phyloP scores from a whole-genome alignment of 2,888 invertebrate species.

The Malacosoma neustria region DNA sequence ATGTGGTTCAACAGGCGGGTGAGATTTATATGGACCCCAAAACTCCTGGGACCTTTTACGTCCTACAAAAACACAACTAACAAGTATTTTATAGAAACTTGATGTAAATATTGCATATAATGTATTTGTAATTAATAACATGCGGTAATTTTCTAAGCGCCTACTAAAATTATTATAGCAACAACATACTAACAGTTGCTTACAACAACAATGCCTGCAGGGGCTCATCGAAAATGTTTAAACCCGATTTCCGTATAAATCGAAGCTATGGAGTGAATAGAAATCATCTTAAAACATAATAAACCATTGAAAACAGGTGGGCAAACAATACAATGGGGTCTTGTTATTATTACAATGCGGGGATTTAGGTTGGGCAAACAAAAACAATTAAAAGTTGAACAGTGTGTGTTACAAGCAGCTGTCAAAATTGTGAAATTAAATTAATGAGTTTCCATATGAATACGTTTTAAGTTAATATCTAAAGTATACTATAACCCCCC shows the following conservation, averaged over 20 bases:
- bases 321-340: not conserved
- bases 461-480: too few species aligned
- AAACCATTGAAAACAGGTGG: not conserved
- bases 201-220: not conserved
- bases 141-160: not conserved
- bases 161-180: not conserved
- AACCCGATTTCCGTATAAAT: not conserved
- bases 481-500: too few species aligned
- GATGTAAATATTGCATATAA: too few species aligned
- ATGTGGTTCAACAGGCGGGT: too few species aligned
- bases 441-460: conserved; percentile 2
- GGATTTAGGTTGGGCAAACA: conserved; percentile 8
- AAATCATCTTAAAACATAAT: not conserved
- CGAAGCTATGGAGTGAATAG: not conserved
- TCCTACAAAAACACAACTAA: too few species aligned
- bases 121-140: too few species aligned
- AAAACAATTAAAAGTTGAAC: conserved; percentile 17
- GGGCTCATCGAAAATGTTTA: too few species aligned
- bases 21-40: too few species aligned
- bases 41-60: too few species aligned
- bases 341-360: not conserved
- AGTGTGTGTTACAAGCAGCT: conserved; percentile 10
- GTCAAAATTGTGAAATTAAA: conserved; percentile 12
- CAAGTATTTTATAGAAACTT: too few species aligned
- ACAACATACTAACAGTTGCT: not conserved